A percentile compares a stretch with the other conserved stretches of the same genome.
phyloP scores from a whole-genome alignment of 53 echinoderm and acorn worm species.

The Luidia sarsii region DNA sequence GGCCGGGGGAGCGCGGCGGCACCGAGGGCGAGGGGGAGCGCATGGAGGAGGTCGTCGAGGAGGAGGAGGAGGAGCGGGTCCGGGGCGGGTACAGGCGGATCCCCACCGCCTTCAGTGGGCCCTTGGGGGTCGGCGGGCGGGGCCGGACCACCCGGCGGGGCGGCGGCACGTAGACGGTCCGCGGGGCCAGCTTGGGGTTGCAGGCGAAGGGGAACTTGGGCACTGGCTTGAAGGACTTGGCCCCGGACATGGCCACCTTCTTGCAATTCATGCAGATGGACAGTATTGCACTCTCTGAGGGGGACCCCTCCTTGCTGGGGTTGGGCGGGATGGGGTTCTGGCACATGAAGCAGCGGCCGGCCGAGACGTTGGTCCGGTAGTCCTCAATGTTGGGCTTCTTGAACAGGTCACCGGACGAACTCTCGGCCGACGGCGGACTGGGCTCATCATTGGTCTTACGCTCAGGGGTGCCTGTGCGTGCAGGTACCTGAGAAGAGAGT shows the following conservation, averaged over 20 bases:
- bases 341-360: constrained; percentile 82
- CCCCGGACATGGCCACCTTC: constrained; percentile 73
- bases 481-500: background rate
- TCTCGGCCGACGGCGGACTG: background rate
- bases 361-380: constrained; percentile 78
- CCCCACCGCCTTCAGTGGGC: constrained; percentile 36
- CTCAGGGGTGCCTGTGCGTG: background rate
- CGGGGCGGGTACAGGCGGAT: constrained; percentile 46
- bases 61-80: constrained; percentile 54
- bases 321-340: constrained; percentile 77
- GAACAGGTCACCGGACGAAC: constrained; percentile 47
- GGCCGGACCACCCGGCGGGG: constrained; percentile 21
- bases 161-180: constrained; percentile 35
- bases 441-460: background rate
- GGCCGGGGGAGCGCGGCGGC: constrained; percentile 43
- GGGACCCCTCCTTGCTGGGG: constrained; percentile 66
- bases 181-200: constrained; percentile 68
- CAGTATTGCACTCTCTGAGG: constrained; percentile 61
- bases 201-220: constrained; percentile 89
- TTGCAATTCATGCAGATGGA: constrained; percentile 78
- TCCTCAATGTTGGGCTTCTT: constrained; percentile 90
- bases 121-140: constrained; percentile 9
- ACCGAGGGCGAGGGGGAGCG: constrained; percentile 43
- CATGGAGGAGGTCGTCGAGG: constrained; percentile 34
- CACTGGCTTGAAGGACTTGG: constrained; percentile 63